phyloP scores from a whole-genome alignment of 2,888 invertebrate genomes.

The Cephus runcator region DNA sequence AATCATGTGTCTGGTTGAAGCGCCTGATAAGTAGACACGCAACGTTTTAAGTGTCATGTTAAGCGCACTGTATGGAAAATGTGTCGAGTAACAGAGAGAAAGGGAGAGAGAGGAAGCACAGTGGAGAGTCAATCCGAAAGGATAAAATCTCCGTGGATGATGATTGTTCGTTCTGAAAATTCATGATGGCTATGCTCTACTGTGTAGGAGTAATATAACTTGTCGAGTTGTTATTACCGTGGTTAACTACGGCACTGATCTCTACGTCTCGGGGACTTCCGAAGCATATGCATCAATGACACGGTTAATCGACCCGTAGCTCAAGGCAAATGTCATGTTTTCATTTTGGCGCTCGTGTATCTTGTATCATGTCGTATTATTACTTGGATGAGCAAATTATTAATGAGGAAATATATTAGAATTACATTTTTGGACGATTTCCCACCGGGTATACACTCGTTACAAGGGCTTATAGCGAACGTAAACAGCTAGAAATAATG shows the following conservation, averaged over 20 bases:
- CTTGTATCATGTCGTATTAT: not conserved
- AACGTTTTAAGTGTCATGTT: not conserved
- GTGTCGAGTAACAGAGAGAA: conserved; percentile 9
- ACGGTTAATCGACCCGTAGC: not conserved
- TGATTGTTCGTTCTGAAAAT: not conserved
- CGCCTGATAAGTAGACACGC: not conserved
- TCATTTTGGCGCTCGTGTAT: not conserved
- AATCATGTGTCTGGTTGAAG: not conserved
- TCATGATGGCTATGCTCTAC: not conserved
- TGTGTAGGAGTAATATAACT: conserved; percentile 2
- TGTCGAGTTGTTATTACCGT: not conserved
- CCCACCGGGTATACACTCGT: not conserved
- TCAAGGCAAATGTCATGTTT: not conserved
- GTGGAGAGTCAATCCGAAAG: not conserved
- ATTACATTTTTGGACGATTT: not conserved
- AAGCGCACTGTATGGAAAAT: not conserved
- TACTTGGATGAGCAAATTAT: not conserved
- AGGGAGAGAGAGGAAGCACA: not conserved
- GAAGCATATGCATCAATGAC: not conserved
- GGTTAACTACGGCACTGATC: conserved; percentile 1
- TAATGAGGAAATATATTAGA: not conserved
- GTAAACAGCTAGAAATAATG: not conserved
- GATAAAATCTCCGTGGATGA: not conserved
- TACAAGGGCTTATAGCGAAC: not conserved
- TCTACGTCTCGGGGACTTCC: not conserved